Percentiles rank a stretch among this genome's conserved stretches.
Evolutionary conservation across 2,888 invertebrate species (phyloP).

Genomic region (Malthinus seriepunctatus): DNA sequence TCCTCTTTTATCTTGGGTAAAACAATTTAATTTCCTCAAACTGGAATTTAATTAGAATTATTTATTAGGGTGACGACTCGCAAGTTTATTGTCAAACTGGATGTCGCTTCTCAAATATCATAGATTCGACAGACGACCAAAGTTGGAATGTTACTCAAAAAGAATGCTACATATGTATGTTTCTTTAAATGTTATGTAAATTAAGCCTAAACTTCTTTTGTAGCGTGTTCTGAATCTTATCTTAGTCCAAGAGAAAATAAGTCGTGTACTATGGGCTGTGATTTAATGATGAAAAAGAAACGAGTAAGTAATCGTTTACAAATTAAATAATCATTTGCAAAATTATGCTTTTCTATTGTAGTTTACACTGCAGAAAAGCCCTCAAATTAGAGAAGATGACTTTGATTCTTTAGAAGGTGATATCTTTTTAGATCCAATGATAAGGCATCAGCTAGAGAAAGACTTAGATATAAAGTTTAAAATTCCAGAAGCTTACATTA

Average conservation of each 20-base stretch:
- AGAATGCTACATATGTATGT: slow-evolving; percentile 45
- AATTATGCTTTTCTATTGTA: not conserved
- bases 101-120: slow-evolving; percentile 46
- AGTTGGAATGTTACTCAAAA: slow-evolving; percentile 42
- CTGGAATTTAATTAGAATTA: slow-evolving; percentile 1
- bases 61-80: slow-evolving; percentile 40
- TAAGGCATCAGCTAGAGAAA: slow-evolving; percentile 46
- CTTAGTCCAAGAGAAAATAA: slow-evolving; percentile 32
- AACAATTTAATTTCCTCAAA: not conserved
- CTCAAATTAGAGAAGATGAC: not conserved
- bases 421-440: slow-evolving; percentile 47
- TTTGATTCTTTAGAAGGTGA: slow-evolving; percentile 39
- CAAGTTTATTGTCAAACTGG: slow-evolving; percentile 46
- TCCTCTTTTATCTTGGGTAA: not conserved
- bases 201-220: slow-evolving; percentile 13
- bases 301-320: slow-evolving; percentile 29
- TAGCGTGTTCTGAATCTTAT: slow-evolving; percentile 45
- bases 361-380: not conserved
- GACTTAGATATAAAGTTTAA: slow-evolving; percentile 48
- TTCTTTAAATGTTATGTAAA: slow-evolving; percentile 10
- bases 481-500: slow-evolving; percentile 50
- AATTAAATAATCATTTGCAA: slow-evolving; percentile 13
- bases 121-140: slow-evolving; percentile 42
- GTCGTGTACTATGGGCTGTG: slow-evolving; percentile 42
- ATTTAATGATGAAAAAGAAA: slow-evolving; percentile 41